Conservation (phyloP, 1,140 invertebrate genomes). For the Eupeodes corollae region DNA sequence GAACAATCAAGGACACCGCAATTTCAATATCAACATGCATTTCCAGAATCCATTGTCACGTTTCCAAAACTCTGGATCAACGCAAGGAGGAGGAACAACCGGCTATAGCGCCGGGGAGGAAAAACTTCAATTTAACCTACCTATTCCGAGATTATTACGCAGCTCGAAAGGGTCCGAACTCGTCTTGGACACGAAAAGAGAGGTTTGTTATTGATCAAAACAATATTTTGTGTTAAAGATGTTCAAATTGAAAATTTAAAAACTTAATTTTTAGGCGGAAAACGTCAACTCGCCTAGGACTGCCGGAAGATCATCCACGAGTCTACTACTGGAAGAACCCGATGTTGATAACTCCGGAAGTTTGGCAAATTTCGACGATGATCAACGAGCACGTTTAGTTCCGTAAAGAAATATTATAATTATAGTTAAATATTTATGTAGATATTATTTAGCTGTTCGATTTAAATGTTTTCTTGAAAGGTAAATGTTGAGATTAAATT, state of each 20-base stretch:
- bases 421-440: too few relatives aligned
- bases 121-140: slow-evolving; percentile 10
- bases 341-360: not conserved
- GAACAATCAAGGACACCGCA: slow-evolving; percentile 21
- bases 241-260: not conserved
- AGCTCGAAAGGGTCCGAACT: slow-evolving; percentile 14
- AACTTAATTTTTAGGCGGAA: not conserved
- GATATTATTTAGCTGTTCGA: too few relatives aligned
- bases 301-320: not conserved
- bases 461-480: too few relatives aligned
- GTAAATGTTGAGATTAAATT: too few relatives aligned
- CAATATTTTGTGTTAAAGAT: too few relatives aligned
- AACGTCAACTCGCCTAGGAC: not conserved
- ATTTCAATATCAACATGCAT: slow-evolving; percentile 36
- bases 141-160: slow-evolving; percentile 16
- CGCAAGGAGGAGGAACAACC: slow-evolving; percentile 10
- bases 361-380: not conserved
- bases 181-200: slow-evolving; percentile 20
- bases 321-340: not conserved
- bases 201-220: too few relatives aligned
- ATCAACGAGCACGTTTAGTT: not conserved
- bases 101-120: slow-evolving; percentile 5
- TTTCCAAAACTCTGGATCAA: not conserved
- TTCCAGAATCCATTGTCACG: slow-evolving; percentile 35
- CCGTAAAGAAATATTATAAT: not conserved